phyloP scores from a whole-genome alignment of 2,888 invertebrate genomes.

The Autographa pulchrina region DNA sequence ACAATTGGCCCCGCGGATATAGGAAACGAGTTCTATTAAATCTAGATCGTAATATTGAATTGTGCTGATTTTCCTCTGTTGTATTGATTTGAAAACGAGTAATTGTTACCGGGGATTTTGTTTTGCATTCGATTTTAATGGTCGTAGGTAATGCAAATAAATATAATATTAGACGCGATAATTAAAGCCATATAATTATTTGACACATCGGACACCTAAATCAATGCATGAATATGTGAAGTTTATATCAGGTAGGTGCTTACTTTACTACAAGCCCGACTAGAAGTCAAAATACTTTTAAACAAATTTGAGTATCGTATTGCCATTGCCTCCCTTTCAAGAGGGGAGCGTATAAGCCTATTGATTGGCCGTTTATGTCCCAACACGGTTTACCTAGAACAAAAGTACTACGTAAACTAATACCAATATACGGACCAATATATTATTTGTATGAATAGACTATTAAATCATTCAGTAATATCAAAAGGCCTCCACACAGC shows the following conservation, averaged over 20 bases:
- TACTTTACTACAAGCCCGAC: too few relatives aligned
- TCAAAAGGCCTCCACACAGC: slow-evolving; percentile 46
- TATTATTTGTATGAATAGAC: slow-evolving; percentile 46
- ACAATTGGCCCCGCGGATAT: slow-evolving; percentile 27
- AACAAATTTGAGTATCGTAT: too few relatives aligned
- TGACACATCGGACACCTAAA: too few relatives aligned
- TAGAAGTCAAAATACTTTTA: too few relatives aligned
- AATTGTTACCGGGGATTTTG: background rate
- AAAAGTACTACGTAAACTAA: background rate
- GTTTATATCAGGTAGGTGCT: too few relatives aligned
- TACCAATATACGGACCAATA: slow-evolving; percentile 26
- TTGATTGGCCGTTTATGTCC: background rate
- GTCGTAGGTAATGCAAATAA: background rate
- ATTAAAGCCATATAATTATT: too few relatives aligned
- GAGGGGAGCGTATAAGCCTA: background rate
- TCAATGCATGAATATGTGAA: too few relatives aligned
- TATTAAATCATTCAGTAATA: slow-evolving; percentile 48
- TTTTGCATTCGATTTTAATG: background rate
- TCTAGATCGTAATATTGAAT: slow-evolving; percentile 13
- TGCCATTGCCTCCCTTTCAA: too few relatives aligned
- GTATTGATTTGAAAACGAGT: background rate
- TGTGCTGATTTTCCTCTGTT: background rate
- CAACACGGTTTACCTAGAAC: background rate
- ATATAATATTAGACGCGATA: background rate
- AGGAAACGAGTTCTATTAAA: slow-evolving; percentile 31